Base-by-base conservation (phyloP, 2,888 invertebrate species). In the Gerris lacustris region DNA sequence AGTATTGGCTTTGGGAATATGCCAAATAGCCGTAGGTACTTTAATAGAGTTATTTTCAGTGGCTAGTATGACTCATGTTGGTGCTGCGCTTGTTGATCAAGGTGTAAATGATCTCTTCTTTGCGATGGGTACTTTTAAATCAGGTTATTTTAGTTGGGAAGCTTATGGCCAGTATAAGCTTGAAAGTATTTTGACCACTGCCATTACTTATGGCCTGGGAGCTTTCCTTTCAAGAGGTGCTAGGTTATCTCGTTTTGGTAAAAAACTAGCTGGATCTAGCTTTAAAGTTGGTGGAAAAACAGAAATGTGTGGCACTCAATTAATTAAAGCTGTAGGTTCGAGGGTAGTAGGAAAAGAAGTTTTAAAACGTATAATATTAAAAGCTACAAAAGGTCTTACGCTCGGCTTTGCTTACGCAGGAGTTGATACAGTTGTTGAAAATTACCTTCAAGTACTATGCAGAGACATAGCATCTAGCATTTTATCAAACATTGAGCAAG, bases 51-150 rank as follows among this genome's bases (percentile, higher is more conserved):
- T n/a, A n/a, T n/a, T n/a, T n/a, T n/a, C n/a, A n/a, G n/a, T n/a
- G n/a, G n/a, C n/a, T n/a, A n/a, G n/a, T n/a, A n/a, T n/a, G n/a
- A n/a, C n/a, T n/a, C n/a, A n/a, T n/a, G n/a, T n/a, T n/a, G n/a
- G n/a, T n/a, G n/a, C n/a, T n/a, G n/a, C 67, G 11, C 71, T 77
- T 31, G 72, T 78, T n/a, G 63, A 55, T 9, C 76, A 77, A 73
- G 78, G 77, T 66, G 64, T 77, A 7, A 74, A 72, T 45, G 78
- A 78, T 68, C 68, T 78, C 7, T 69, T 76, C 11, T 77, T 72
- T 70, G 76, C 76, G 15, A 70, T 67, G 0, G 63, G 72, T 63
- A 71, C 74, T 66, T 66, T 72, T 7, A 17, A n/a, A 6, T 72
- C 73, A 9, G 76, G 76, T 1, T 69, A 75, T 67, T 77, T 77